These are phyloP conservation scores for Anneissia japonica DNA, from an alignment of 35 echinoderm and acorn worm species.

Conservation along the genomic window DNA sequence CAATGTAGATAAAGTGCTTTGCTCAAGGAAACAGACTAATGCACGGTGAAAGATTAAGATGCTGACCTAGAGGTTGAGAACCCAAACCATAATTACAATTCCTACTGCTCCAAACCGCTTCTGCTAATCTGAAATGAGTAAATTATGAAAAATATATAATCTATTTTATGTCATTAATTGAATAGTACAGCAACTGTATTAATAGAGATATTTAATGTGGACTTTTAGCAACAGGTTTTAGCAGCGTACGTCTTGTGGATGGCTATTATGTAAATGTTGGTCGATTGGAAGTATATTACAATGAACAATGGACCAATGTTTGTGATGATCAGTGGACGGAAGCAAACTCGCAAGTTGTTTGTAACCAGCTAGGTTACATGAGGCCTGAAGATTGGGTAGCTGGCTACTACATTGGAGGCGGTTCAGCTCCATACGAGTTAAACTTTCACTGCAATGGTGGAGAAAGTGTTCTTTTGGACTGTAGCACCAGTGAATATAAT, in stretches of 20 bases:
- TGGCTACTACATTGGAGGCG: background rate
- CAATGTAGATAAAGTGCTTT: no score
- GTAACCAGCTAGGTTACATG: conserved; percentile 11
- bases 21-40: no score
- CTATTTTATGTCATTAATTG: no score
- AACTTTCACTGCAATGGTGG: background rate
- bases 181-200: no score
- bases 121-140: no score
- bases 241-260: background rate
- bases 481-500: background rate
- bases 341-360: conserved; percentile 1
- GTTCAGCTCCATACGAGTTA: background rate
- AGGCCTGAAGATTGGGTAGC: background rate
- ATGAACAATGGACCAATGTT: background rate
- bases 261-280: background rate
- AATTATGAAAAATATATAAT: no score
- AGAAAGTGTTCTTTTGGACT: background rate
- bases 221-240: no score
- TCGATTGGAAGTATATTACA: conserved; percentile 16
- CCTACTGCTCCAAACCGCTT: no score
- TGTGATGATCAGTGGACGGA: background rate
- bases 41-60: no score
- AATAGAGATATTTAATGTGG: no score
- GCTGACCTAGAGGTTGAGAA: no score
- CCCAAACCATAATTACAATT: no score